Evolutionary conservation across 2,113 vertebrate genomes (phyloP).

Genomic region (Lasiurus borealis): DNA sequence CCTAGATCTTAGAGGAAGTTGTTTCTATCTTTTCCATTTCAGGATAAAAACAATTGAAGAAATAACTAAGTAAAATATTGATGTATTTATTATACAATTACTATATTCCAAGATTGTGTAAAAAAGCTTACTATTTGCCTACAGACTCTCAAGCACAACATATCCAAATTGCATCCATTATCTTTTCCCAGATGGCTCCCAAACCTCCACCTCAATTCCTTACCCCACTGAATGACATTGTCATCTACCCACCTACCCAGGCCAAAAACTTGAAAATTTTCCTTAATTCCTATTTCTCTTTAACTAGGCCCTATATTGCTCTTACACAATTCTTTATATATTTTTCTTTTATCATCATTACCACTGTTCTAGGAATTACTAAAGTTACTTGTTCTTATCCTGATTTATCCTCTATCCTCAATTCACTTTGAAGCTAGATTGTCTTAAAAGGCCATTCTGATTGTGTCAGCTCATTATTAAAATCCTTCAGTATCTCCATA

Average conservation of each 20-base stretch:
- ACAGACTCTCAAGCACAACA: neutral
- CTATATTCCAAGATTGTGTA: neutral
- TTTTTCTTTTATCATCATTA: neutral
- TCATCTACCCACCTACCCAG: neutral
- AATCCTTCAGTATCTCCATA: neutral
- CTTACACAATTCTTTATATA: neutral
- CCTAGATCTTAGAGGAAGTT: neutral
- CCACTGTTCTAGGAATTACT: neutral
- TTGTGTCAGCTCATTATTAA: neutral
- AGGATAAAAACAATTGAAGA: neutral
- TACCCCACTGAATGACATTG: neutral
- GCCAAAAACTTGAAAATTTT: neutral
- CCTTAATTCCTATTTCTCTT: neutral
- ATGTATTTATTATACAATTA: neutral
- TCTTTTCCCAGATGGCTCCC: neutral
- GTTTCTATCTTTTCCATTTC: neutral
- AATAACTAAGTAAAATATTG: neutral
- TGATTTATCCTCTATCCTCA: neutral
- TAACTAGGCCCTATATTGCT: neutral
- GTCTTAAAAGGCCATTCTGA: neutral
- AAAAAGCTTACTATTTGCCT: neutral
- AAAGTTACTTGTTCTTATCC: neutral
- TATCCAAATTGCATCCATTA: neutral
- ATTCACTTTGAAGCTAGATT: neutral
- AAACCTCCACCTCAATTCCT: neutral